Evolutionary conservation across 1,140 invertebrate species (phyloP).

Genomic region (Drosophila arawakana): DNA sequence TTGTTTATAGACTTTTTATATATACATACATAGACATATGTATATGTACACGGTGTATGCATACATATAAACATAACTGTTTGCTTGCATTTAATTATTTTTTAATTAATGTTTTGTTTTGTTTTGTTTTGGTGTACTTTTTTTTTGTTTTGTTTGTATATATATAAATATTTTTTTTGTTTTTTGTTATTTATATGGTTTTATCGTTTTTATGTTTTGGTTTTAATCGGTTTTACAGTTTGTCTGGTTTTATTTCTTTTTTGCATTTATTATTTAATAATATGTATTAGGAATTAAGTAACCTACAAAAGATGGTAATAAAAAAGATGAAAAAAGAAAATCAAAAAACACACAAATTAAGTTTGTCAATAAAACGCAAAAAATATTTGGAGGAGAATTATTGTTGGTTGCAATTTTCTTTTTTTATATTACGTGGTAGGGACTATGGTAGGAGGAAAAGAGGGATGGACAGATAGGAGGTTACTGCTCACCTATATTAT

Average conservation of each 20-base stretch:
- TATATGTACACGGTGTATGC: slow-evolving; percentile 25
- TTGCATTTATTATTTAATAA: slow-evolving; percentile 50
- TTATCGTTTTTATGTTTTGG: slow-evolving; percentile 52
- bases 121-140: slow-evolving; percentile 21
- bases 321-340: slow-evolving; percentile 82
- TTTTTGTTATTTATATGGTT: slow-evolving; percentile 31
- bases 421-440: not conserved
- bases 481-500: slow-evolving; percentile 20
- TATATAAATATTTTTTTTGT: slow-evolving; percentile 16
- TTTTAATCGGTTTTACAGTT: slow-evolving; percentile 45
- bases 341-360: slow-evolving; percentile 68
- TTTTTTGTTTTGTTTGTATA: slow-evolving; percentile 41
- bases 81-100: slow-evolving; percentile 40
- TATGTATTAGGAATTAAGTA: slow-evolving; percentile 84
- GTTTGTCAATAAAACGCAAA: slow-evolving; percentile 54
- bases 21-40: slow-evolving; percentile 15
- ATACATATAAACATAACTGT: slow-evolving; percentile 52
- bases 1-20: slow-evolving; percentile 22
- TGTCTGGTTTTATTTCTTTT: slow-evolving; percentile 36
- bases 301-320: slow-evolving; percentile 85
- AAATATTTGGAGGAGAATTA: slow-evolving; percentile 14
- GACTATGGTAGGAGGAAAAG: not conserved
- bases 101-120: slow-evolving; percentile 28
- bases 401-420: not conserved
- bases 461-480: not conserved